Percentiles rank a stretch among this genome's conserved stretches.
Conservation (phyloP, 1,140 invertebrate species). For the Trachelipus rathkii region DNA sequence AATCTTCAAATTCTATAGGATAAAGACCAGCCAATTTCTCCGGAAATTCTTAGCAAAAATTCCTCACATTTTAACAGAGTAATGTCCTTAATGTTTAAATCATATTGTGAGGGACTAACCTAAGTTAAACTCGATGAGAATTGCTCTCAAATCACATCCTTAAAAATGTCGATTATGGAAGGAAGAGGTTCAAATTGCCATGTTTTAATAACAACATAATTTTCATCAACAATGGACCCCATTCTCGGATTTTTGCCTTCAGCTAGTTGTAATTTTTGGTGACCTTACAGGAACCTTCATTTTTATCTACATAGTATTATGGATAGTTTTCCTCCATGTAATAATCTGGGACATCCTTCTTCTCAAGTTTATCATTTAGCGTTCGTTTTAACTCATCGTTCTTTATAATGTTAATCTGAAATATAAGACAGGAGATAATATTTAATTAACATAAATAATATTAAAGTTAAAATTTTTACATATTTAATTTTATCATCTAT, state of each 20-base stretch:
- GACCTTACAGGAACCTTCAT: not conserved
- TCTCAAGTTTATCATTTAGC: not conserved
- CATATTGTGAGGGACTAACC: constrained; percentile 3
- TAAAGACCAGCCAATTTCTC: not conserved
- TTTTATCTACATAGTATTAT: not conserved
- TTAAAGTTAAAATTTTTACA: no score
- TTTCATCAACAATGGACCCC: not conserved
- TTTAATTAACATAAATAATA: no score
- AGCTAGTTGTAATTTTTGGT: not conserved
- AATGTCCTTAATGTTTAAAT: not conserved
- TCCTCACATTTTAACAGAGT: not conserved
- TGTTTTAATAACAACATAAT: not conserved
- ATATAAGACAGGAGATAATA: no score
- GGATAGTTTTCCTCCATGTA: not conserved
- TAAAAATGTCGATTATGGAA: not conserved
- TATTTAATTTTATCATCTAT: no score
- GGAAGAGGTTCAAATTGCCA: constrained; percentile 1
- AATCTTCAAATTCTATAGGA: not conserved
- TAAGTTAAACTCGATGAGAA: not conserved
- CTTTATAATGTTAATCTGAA: no score
- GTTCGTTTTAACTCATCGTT: no score
- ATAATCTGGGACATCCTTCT: not conserved
- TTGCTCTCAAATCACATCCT: not conserved
- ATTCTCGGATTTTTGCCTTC: not conserved
- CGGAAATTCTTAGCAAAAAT: not conserved